Percentiles rank a stretch among this genome's conserved stretches.
phyloP scores from a whole-genome alignment of 2,888 invertebrate species.

The Metallyticus violacea region DNA sequence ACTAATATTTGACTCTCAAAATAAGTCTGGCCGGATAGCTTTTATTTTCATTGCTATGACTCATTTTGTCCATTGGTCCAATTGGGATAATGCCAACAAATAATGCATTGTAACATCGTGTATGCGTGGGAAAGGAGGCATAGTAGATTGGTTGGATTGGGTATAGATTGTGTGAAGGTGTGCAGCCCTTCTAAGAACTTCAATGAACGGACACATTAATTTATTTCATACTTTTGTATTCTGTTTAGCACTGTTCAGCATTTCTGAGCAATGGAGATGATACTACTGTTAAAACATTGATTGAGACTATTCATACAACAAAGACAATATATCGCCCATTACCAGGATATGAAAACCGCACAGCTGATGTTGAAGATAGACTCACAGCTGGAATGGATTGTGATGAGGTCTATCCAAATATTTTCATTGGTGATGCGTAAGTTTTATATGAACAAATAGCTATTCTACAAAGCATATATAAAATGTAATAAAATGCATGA shows the following conservation, averaged over 20 bases:
- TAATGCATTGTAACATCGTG: neutral
- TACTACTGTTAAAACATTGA: constrained; percentile 23
- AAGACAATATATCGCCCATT: constrained; percentile 46
- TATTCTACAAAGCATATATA: too few species aligned
- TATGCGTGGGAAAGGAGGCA: neutral
- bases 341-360: constrained; percentile 41
- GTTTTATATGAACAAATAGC: constrained; percentile 46
- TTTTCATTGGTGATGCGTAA: constrained; percentile 74
- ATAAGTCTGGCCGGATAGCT: neutral
- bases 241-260: constrained; percentile 19
- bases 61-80: neutral
- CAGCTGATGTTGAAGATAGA: constrained; percentile 35
- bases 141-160: too few species aligned
- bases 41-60: neutral
- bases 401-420: constrained; percentile 72
- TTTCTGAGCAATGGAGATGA: constrained; percentile 29
- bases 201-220: too few species aligned
- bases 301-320: constrained; percentile 42
- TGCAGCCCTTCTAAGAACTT: neutral
- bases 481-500: too few species aligned
- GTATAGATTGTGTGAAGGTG: neutral
- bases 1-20: neutral
- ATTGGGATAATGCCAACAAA: neutral
- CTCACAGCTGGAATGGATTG: constrained; percentile 58
- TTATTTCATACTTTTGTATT: too few species aligned